Evolutionary conservation across 2,888 invertebrate genomes (phyloP).

Genomic region (Leistus spinibarbis): DNA sequence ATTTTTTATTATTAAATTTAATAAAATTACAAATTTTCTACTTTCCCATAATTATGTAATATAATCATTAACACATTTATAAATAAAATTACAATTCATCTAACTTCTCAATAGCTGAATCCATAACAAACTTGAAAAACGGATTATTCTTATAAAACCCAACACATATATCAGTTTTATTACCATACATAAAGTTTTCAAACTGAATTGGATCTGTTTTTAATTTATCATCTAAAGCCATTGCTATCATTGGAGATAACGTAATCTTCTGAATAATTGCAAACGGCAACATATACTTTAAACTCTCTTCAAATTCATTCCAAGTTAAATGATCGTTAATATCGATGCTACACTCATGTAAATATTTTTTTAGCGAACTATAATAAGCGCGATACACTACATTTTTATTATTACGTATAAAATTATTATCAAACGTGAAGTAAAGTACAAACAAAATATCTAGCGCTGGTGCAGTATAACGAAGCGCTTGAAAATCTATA

Average conservation of each 20-base stretch:
- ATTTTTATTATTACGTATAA: constrained; percentile 50
- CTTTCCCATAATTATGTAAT: too few species aligned
- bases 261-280: constrained; percentile 1
- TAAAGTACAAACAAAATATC: constrained; percentile 60
- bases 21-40: too few species aligned
- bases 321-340: constrained; percentile 27
- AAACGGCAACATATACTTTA: constrained; percentile 11
- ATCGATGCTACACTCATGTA: constrained; percentile 15
- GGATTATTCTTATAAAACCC: constrained; percentile 8
- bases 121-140: constrained; percentile 1
- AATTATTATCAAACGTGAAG: constrained; percentile 22
- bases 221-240: background rate
- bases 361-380: constrained; percentile 33
- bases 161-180: constrained; percentile 8
- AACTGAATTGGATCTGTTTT: constrained; percentile 1
- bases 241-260: background rate
- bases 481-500: constrained; percentile 50
- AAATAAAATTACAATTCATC: constrained; percentile 8
- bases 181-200: constrained; percentile 19
- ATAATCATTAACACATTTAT: background rate
- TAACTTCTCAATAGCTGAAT: constrained; percentile 8
- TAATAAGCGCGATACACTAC: constrained; percentile 54
- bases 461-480: constrained; percentile 67
- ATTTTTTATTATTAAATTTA: too few species aligned
- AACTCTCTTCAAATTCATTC: constrained; percentile 12